Evolutionary conservation across 2,888 invertebrate genomes (phyloP), one percentile per base, ranked within the genome.

Genomic region (Napeogenes inachia): DNA sequence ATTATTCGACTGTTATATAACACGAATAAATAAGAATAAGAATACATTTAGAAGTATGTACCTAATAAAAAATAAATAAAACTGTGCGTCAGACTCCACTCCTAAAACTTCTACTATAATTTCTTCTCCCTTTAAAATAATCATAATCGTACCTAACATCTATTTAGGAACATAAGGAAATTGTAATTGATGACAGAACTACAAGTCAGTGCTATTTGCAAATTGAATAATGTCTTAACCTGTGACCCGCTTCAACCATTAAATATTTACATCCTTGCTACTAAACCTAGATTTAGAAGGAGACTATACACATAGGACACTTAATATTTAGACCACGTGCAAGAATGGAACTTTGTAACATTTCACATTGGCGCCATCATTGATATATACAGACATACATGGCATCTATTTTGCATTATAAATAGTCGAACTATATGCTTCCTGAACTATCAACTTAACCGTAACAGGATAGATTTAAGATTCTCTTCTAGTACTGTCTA

Each of bases 381-480:
- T 47, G 13, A 50, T 30, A 50, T 10, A 50, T 30, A 30, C 50
- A 50, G 50, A 50, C 50, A 30, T 50, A 50, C 50, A 50, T 50
- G 50, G 21, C 50, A 12, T 50, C 50, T 50, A 30, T 50, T 50
- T 50, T 50, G 50, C 50, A 50, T 50, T 47, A 47, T 21, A 50
- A 30, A 50, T 30, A 50, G 50, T 10, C 50, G 30, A 30, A 50
- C 50, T 50, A 50, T 50, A 3, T 30, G 50, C 50, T 50, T 50
- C 50, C 50, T 30, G 50, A n/a, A n/a, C n/a, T 30, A 10, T 30
- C 50, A 30, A 50, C 12, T 12, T 42, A 42, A 3, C 50, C 50
- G 30, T 50, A 50, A 50, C 6, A 30, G 30, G 30, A 30, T 50
- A 42, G 42, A 10, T 42, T 42, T 42, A 6, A 42, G 42, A 42